Percentiles rank a stretch among this genome's conserved stretches.
Evolutionary conservation across 2,888 invertebrate genomes (phyloP).

Genomic region (Troides oblongomaculatus): DNA sequence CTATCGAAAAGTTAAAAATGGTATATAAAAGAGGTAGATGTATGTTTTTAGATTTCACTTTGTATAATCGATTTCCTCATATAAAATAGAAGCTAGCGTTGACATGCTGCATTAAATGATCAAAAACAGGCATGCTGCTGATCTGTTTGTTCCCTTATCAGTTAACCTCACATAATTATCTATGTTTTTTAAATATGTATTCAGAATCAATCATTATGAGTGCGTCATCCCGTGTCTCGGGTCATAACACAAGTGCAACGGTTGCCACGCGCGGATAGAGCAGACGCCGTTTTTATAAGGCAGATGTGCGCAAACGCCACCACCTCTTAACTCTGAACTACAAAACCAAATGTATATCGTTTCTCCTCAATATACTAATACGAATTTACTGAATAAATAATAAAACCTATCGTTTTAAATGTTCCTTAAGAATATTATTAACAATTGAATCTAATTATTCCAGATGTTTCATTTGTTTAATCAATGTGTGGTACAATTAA

Average conservation of each 20-base stretch:
- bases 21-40: no score
- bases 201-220: not conserved
- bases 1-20: no score
- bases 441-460: not conserved
- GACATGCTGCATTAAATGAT: no score
- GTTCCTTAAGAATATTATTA: not conserved
- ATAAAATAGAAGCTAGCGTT: no score
- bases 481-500: not conserved
- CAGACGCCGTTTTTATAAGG: conserved; percentile 40
- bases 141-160: not conserved
- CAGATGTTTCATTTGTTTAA: not conserved
- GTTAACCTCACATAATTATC: not conserved
- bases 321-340: conserved; percentile 40
- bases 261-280: conserved; percentile 43
- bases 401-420: not conserved
- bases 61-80: no score
- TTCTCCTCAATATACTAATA: not conserved
- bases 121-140: no score
- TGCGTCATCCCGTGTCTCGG: conserved; percentile 24
- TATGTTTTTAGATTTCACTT: no score
- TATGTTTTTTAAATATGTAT: not conserved
- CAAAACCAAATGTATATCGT: not conserved
- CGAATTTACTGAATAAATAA: not conserved
- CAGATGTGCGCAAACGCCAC: conserved; percentile 66
- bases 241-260: conserved; percentile 26